Percentiles rank a stretch among this genome's conserved stretches.
phyloP scores from a whole-genome alignment of 2,113 vertebrate species.

The Plotosus lineatus region DNA sequence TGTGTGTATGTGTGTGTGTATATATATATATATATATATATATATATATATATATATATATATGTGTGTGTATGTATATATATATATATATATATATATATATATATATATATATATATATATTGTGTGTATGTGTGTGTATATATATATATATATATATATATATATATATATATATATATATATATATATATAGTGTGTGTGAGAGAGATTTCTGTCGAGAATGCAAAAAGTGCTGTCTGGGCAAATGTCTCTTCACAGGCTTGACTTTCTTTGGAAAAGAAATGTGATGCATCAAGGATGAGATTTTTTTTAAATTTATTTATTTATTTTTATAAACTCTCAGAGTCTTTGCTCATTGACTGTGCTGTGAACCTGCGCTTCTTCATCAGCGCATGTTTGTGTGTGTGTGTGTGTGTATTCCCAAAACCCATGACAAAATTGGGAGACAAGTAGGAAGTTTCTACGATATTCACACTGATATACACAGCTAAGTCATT shows the following conservation, averaged over 20 bases:
- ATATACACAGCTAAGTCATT: background rate
- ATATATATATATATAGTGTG: no score
- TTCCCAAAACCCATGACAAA: constrained; percentile 1
- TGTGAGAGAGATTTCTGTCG: background rate
- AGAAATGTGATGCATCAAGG: constrained; percentile 15
- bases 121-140: no score
- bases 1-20: no score
- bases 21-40: no score
- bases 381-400: background rate
- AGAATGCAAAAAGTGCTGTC: background rate
- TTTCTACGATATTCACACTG: constrained; percentile 3
- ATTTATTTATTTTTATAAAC: background rate
- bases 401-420: constrained; percentile 6
- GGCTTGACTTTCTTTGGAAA: background rate
- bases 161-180: no score
- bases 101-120: no score
- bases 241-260: background rate
- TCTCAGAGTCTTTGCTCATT: background rate
- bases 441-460: constrained; percentile 11
- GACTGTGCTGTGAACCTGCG: background rate
- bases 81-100: no score
- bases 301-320: background rate
- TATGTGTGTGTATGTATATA: no score
- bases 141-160: no score
- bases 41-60: no score